Percentiles rank a stretch among this genome's conserved stretches.
Evolutionary conservation across 2,888 invertebrate species (phyloP).

Genomic region (Scaptomyza cyrtandrae): DNA sequence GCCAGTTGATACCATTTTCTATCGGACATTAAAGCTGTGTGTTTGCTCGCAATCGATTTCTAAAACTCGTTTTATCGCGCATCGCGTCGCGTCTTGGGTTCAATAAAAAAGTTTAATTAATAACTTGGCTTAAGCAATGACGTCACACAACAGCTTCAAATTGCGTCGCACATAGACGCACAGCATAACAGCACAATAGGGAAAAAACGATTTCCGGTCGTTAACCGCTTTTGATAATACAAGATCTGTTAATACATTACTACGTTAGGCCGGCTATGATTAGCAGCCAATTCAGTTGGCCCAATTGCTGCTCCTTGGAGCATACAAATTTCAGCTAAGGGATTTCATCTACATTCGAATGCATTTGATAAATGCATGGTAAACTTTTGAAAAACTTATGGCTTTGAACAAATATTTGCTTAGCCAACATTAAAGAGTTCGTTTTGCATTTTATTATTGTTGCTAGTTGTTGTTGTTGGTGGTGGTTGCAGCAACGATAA

Average conservation of each 20-base stretch:
- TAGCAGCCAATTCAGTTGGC: background rate
- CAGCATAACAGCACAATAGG: background rate
- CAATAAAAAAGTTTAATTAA: slow-evolving; percentile 5
- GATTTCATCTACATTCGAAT: too few relatives aligned
- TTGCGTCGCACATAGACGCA: too few relatives aligned
- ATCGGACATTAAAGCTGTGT: background rate
- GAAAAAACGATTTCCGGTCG: background rate
- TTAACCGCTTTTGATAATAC: background rate
- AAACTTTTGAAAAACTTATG: background rate
- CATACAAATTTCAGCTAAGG: too few relatives aligned
- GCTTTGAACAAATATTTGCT: slow-evolving; percentile 41
- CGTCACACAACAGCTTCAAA: background rate
- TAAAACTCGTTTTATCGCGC: background rate
- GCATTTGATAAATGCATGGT: background rate
- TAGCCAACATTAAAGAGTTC: slow-evolving; percentile 32
- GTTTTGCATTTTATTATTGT: too few relatives aligned
- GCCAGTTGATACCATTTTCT: background rate
- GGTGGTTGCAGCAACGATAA: slow-evolving; percentile 21
- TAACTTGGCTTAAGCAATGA: background rate
- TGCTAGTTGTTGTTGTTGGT: slow-evolving; percentile 7
- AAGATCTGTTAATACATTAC: slow-evolving; percentile 2
- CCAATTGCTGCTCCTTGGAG: too few relatives aligned
- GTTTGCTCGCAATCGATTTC: background rate
- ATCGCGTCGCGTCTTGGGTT: background rate
- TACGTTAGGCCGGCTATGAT: background rate